These are phyloP conservation scores for Dicrurus megarhynchus DNA, from an alignment of 2,113 vertebrate genomes.

Conservation along the genomic window DNA sequence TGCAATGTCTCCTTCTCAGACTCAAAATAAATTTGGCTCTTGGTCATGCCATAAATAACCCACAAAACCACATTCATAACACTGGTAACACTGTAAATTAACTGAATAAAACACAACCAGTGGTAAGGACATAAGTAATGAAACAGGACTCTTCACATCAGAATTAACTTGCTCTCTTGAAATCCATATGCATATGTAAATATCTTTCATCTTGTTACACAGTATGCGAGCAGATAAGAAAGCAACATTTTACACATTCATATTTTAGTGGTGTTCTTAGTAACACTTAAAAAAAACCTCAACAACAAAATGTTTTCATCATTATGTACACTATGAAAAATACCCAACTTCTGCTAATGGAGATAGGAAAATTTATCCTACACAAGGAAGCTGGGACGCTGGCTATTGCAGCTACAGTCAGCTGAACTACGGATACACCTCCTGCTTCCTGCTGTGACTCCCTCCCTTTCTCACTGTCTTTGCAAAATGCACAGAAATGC, in stretches of 20 bases:
- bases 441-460: neutral
- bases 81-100: neutral
- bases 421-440: neutral
- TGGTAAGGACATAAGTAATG: neutral
- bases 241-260: neutral
- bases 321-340: neutral
- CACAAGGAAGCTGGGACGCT: neutral
- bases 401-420: neutral
- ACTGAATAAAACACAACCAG: neutral
- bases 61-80: neutral
- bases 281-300: neutral
- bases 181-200: neutral
- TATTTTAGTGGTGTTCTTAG: neutral
- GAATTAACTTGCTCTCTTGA: neutral
- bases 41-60: neutral
- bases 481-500: neutral
- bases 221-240: neutral
- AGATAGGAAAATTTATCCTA: neutral
- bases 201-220: neutral
- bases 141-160: neutral
- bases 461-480: neutral
- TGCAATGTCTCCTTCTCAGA: neutral
- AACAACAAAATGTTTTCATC: neutral
- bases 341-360: neutral
- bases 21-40: neutral